phyloP scores from a whole-genome alignment of 1,140 invertebrate species.

The Dolichoris vasculosae region DNA sequence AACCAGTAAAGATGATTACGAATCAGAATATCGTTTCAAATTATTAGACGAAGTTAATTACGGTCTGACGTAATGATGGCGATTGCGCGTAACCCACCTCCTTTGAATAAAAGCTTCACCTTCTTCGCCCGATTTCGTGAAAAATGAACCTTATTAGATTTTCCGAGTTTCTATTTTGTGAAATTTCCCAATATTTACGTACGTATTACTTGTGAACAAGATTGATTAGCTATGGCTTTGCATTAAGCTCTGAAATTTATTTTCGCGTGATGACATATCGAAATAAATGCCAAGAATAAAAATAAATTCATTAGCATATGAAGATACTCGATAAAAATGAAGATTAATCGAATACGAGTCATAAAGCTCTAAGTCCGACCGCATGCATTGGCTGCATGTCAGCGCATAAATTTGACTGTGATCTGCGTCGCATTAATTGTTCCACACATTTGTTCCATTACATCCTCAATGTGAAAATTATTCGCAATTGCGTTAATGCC shows the following conservation, averaged over 20 bases:
- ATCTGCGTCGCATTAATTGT: neutral
- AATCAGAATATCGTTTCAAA: neutral
- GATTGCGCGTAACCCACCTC: too few species aligned
- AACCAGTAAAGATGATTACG: neutral
- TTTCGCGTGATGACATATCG: slow-evolving; percentile 27
- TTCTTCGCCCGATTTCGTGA: neutral
- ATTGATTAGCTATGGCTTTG: slow-evolving; percentile 31
- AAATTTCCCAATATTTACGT: neutral
- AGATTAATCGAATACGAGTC: slow-evolving; percentile 30
- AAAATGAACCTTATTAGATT: neutral
- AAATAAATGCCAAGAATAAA: slow-evolving; percentile 25
- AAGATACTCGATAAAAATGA: slow-evolving; percentile 16
- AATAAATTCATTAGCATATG: slow-evolving; percentile 46
- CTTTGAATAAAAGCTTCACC: neutral
- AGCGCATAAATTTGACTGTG: neutral
- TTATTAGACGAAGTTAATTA: neutral
- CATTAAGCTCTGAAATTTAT: slow-evolving; percentile 41
- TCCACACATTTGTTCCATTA: neutral
- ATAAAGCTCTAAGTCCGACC: neutral
- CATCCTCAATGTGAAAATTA: neutral
- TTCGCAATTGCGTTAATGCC: neutral
- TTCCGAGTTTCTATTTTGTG: neutral
- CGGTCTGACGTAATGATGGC: neutral
- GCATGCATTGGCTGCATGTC: neutral
- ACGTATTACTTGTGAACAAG: slow-evolving; percentile 9